Conservation (phyloP, 2,888 invertebrate species). For the Alloscopus bannaensis region DNA sequence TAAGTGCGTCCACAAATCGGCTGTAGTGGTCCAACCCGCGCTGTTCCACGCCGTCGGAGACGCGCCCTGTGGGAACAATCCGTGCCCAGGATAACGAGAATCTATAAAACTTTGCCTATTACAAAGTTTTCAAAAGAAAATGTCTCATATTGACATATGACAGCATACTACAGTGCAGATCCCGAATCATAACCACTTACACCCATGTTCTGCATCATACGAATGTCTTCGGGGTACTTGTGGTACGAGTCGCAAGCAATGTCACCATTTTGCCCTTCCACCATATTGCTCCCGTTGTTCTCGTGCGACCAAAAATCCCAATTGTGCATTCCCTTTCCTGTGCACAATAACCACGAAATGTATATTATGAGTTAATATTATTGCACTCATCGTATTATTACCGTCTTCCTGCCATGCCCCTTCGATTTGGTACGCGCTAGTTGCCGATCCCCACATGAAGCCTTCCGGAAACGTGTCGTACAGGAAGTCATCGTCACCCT, state of each 20-base stretch:
- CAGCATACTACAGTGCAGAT: too few species aligned
- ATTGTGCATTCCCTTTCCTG: constrained; percentile 74
- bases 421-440: constrained; percentile 66
- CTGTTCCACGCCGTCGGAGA: constrained; percentile 74
- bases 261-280: constrained; percentile 75
- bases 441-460: constrained; percentile 64
- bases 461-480: constrained; percentile 62
- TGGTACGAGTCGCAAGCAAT: constrained; percentile 77
- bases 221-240: constrained; percentile 76
- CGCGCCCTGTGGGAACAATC: constrained; percentile 76
- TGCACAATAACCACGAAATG: constrained; percentile 13
- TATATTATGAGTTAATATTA: constrained; percentile 7
- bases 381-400: too few species aligned
- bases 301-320: constrained; percentile 76
- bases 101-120: constrained; percentile 68
- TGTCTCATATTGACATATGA: too few species aligned
- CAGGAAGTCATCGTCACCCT: constrained; percentile 49
- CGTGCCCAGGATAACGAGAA: constrained; percentile 76
- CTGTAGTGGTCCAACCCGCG: constrained; percentile 78
- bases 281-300: constrained; percentile 73
- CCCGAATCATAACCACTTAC: constrained; percentile 74
- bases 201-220: constrained; percentile 75
- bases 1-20: constrained; percentile 75
- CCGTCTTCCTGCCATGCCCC: constrained; percentile 65
- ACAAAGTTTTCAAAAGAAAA: constrained; percentile 72